Evolutionary conservation across 37 sponge, comb jelly and placozoan species (phyloP).

Genomic region (Bolinopsis microptera): DNA sequence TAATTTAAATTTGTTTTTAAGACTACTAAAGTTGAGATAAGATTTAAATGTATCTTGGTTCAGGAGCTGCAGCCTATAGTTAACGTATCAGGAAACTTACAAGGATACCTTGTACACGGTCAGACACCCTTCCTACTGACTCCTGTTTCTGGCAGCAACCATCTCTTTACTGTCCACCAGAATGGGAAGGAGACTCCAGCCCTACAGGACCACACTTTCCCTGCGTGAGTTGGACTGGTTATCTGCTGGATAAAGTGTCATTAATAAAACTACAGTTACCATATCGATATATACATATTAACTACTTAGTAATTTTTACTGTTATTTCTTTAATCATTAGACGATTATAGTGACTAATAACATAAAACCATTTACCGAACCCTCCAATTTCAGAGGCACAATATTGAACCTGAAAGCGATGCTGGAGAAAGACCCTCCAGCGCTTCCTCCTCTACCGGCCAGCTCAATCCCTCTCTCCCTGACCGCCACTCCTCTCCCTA

Average conservation of each 20-base stretch:
- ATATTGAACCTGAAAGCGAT: slow-evolving; percentile 40
- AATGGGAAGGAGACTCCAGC: neutral
- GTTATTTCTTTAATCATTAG: no score
- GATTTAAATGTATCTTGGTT: no score
- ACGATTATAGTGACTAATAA: no score
- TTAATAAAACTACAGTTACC: no score
- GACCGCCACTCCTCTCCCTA: neutral
- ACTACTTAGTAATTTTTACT: no score
- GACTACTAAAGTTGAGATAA: no score
- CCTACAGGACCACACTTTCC: neutral
- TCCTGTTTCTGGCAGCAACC: neutral
- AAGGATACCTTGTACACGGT: slow-evolving; percentile 35
- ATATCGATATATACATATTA: no score
- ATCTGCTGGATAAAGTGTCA: no score
- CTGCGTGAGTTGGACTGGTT: slow-evolving; percentile 6
- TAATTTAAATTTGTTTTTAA: no score
- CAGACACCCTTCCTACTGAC: slow-evolving; percentile 53
- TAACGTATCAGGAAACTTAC: slow-evolving; percentile 18
- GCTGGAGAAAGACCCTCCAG: slow-evolving; percentile 17
- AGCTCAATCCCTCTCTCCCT: slow-evolving; percentile 1
- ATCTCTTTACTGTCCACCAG: slow-evolving; percentile 59
- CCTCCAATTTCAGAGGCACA: slow-evolving; percentile 32
- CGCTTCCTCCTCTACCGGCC: slow-evolving; percentile 47
- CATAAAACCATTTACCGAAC: no score
- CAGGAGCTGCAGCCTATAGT: slow-evolving; percentile 52